phyloP scores from a whole-genome alignment of 2,113 vertebrate species.

The Aegithalos caudatus region DNA sequence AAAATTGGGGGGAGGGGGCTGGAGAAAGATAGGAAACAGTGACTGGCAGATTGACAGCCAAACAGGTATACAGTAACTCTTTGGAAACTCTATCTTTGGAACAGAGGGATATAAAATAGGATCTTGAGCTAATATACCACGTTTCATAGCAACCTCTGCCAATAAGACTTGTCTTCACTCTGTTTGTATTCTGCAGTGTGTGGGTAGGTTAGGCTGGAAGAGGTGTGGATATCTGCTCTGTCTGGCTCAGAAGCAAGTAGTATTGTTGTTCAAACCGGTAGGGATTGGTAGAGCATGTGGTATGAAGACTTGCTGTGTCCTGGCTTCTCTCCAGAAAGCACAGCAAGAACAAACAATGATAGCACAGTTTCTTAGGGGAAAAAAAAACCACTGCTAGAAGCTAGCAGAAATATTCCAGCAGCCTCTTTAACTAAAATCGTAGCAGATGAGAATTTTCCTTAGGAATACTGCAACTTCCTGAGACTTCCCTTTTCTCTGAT shows the following conservation, averaged over 20 bases:
- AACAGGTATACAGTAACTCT: not conserved
- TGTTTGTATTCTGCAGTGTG: not conserved
- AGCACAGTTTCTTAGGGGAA: not conserved
- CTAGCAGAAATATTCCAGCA: not conserved
- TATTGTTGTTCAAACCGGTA: not conserved
- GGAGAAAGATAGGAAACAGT: not conserved
- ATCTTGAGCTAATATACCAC: not conserved
- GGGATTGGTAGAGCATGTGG: not conserved
- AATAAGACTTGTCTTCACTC: not conserved
- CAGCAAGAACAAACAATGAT: not conserved
- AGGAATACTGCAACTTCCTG: not conserved
- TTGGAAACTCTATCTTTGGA: not conserved
- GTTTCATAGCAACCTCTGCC: not conserved
- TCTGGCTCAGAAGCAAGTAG: not conserved
- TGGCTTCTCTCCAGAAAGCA: conserved; percentile 29
- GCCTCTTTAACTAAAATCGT: not conserved
- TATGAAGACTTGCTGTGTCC: not conserved
- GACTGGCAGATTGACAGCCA: not conserved
- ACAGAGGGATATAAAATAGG: not conserved
- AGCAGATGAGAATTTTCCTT: not conserved
- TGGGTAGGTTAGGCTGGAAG: not conserved
- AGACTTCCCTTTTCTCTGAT: not conserved
- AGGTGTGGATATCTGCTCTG: not conserved
- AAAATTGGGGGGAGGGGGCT: accelerated
- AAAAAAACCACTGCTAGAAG: not conserved